Conservation (phyloP, 2,888 invertebrate species). For the Agapostemon virescens region DNA sequence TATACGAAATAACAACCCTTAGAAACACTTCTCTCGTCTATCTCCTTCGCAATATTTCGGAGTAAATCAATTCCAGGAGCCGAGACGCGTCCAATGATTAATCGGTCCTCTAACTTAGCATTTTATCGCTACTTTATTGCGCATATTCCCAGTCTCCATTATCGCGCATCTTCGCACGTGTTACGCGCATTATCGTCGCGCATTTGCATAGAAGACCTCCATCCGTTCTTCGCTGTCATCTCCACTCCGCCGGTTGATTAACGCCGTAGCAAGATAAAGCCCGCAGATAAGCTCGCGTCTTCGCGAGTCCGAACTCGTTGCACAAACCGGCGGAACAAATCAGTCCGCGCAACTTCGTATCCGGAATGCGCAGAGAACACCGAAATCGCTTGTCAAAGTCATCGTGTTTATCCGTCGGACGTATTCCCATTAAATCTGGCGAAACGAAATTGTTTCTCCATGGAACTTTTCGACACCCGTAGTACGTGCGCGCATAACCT, state of each 20-base stretch:
- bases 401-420: slow-evolving; percentile 33
- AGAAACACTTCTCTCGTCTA: not conserved
- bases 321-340: slow-evolving; percentile 9
- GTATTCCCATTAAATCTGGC: slow-evolving; percentile 61
- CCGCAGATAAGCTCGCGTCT: not conserved
- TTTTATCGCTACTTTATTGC: slow-evolving; percentile 1
- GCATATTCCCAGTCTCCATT: not conserved
- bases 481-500: slow-evolving; percentile 23
- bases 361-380: not conserved
- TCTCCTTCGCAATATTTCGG: not conserved
- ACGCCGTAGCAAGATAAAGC: not conserved
- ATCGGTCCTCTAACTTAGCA: not conserved
- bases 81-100: not conserved
- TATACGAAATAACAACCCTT: not conserved
- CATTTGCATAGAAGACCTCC: not conserved
- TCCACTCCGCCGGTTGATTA: not conserved
- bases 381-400: slow-evolving; percentile 50
- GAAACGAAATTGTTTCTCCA: slow-evolving; percentile 60
- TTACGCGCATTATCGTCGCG: slow-evolving; percentile 2
- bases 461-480: slow-evolving; percentile 54
- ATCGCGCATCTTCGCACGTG: not conserved
- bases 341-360: not conserved
- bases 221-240: not conserved
- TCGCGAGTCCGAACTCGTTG: not conserved
- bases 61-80: not conserved